Percentiles rank a stretch among this genome's conserved stretches.
phyloP scores from a whole-genome alignment of 2,797 vertebrate species.

The Sebastiscus albofasciatus region DNA sequence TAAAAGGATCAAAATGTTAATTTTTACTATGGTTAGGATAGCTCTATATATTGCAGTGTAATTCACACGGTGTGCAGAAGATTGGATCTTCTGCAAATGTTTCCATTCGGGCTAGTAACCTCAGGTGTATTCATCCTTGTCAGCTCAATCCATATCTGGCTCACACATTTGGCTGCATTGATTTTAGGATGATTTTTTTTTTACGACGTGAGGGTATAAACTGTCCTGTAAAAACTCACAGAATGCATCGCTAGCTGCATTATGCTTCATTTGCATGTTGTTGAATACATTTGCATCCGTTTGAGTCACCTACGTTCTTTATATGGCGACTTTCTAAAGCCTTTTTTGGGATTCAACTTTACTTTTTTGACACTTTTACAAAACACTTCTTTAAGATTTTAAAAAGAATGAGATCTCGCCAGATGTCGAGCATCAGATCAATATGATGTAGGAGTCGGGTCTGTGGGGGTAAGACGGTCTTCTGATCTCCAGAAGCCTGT shows the following conservation, averaged over 20 bases:
- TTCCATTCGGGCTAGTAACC: neutral
- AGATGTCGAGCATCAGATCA: conserved; percentile 23
- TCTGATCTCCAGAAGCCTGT: conserved; percentile 30
- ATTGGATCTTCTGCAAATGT: conserved; percentile 1
- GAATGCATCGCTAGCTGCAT: neutral
- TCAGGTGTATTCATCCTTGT: conserved; percentile 3
- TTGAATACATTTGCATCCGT: neutral
- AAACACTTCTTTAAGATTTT: neutral
- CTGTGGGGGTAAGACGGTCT: neutral
- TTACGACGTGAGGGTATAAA: neutral
- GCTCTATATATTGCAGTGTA: neutral
- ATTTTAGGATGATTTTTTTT: conserved; percentile 6
- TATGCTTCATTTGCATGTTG: neutral
- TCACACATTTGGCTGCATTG: neutral
- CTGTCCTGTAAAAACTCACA: neutral
- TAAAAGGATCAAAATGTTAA: conserved; percentile 51
- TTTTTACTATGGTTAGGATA: neutral
- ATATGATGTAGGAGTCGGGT: conserved; percentile 27
- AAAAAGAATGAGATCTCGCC: neutral
- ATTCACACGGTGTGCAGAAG: neutral
- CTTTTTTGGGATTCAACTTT: neutral
- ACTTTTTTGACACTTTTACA: neutral
- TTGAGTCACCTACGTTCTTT: neutral
- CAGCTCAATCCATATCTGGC: conserved; percentile 23
- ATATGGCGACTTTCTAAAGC: neutral